These are phyloP conservation scores for Allobates femoralis DNA, from an alignment of 2,797 vertebrate genomes.

Conservation along the genomic window DNA sequence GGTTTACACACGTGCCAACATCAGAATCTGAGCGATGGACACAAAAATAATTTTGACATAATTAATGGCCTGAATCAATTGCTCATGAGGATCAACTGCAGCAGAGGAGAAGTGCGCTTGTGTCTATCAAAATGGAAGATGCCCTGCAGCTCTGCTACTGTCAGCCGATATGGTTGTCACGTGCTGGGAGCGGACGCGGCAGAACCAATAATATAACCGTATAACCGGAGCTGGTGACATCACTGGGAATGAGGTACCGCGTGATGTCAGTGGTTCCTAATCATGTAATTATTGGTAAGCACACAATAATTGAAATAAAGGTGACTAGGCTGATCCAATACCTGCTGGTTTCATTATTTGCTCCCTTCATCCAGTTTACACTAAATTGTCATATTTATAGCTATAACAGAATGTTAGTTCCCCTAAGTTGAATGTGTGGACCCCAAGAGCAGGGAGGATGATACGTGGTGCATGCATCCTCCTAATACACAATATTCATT, in stretches of 20 bases:
- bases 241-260: not conserved
- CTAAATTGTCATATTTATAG: not conserved
- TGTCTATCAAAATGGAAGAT: not conserved
- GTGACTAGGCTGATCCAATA: not conserved
- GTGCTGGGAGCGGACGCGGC: not conserved
- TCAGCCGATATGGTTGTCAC: no score
- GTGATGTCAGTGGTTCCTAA: not conserved
- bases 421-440: not conserved
- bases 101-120: not conserved
- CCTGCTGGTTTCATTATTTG: not conserved
- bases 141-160: not conserved
- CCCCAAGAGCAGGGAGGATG: not conserved
- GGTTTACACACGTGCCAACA: conserved; percentile 76
- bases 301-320: not conserved
- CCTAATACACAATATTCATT: not conserved
- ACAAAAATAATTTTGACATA: not conserved
- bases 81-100: not conserved
- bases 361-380: not conserved
- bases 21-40: not conserved
- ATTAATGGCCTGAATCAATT: conserved; percentile 7
- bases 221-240: not conserved
- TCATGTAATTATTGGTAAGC: not conserved
- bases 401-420: not conserved
- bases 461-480: not conserved
- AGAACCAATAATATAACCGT: not conserved